Evolutionary conservation across 2,797 vertebrate species (phyloP), one percentile per base, ranked within the genome.

Genomic region (Myiotriccus ornatus): DNA sequence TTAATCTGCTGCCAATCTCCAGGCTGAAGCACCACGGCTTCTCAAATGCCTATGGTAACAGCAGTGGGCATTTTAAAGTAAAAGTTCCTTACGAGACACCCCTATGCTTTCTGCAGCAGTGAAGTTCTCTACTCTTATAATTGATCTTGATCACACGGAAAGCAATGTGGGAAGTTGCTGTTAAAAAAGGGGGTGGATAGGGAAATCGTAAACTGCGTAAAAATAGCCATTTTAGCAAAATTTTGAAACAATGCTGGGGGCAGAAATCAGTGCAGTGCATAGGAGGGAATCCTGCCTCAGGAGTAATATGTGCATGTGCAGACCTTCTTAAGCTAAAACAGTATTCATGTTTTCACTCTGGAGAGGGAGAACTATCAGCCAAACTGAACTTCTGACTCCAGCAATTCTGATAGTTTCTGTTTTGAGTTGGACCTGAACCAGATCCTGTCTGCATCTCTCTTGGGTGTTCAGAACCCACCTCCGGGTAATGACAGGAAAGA

Each of bases 231-330:
- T 90, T 68, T 17, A 69, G 23, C 20, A 56, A 68, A 34, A 39
- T n/a, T 89, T 62, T 76, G 35, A 78, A 65, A 35, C 9, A 0
- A 0, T 70, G n/a, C 50, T 80, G 30, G 30, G n/a, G 56, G 49
- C 44, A 60, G 20, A 71, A 85, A 43, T 30, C 41, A 21, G 9
- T n/a, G 23, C 27, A 52, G 53, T 27, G n/a, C 44, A 52, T 3
- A 22, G 52, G 21, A 69, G 13, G 22, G 32, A 85, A 12, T 30
- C 23, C 28, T 85, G 39, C 28, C 49, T 76, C 24, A 7, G 41
- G 14, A 15, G 12, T 34, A 32, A 22, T n/a, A 34, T 0, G 0
- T 47, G 59, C 4, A 0, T 15, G 10, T 27, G 55, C 23, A 52
- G 60, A 28, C 17, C 30, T 69, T 50, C 44, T 37, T 43, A 10